Conservation (phyloP, 2,113 vertebrate genomes). For the Delphinus delphis region DNA sequence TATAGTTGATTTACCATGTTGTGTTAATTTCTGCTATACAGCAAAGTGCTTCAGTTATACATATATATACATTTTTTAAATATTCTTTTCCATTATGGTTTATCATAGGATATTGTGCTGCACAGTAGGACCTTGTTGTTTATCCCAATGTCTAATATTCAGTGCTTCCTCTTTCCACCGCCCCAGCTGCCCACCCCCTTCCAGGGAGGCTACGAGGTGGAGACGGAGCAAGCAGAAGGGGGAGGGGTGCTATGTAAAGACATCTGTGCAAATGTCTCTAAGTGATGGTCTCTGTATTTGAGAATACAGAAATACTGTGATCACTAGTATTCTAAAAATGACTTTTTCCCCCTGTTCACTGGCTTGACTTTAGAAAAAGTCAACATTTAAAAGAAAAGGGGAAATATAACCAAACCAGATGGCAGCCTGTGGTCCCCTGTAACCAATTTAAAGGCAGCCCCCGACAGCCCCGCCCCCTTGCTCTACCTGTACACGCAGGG, state of each 20-base stretch:
- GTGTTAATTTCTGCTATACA: too few species aligned
- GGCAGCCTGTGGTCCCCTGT: not conserved
- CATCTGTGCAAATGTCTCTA: too few species aligned
- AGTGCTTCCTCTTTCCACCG: not conserved
- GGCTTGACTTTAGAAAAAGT: not conserved
- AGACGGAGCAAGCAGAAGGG: not conserved
- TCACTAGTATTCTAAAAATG: not conserved
- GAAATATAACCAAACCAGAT: not conserved
- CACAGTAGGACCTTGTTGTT: too few species aligned
- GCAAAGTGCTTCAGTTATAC: too few species aligned
- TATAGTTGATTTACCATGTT: too few species aligned
- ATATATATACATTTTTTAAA: rapidly evolving
- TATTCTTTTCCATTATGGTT: too few species aligned
- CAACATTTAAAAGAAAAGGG: not conserved
- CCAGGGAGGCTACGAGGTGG: not conserved
- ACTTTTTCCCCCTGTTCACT: not conserved
- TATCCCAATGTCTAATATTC: too few species aligned
- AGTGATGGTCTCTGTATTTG: not conserved
- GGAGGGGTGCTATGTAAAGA: too few species aligned
- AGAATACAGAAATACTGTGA: not conserved
- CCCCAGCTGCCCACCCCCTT: too few species aligned
- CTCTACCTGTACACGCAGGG: rapidly evolving
- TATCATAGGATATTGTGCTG: too few species aligned
- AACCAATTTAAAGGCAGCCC: not conserved
- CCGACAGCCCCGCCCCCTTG: rapidly evolving